These are phyloP conservation scores for Coranthus polyacanthus DNA, from an alignment of 2,797 vertebrate species.

Conservation along the genomic window DNA sequence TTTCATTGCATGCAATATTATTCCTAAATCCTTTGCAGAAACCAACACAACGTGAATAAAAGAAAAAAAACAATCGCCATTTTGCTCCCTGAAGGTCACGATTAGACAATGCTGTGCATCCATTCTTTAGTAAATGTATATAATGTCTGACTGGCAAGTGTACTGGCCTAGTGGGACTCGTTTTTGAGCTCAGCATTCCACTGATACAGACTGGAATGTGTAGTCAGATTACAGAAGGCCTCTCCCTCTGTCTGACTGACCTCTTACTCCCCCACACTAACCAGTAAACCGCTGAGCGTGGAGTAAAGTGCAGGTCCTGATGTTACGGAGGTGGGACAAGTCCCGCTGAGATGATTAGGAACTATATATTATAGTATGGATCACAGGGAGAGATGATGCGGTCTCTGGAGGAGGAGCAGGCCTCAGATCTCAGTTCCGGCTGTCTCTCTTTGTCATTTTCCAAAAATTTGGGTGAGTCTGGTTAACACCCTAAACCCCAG, in stretches of 20 bases:
- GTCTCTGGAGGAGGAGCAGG: slow-evolving; percentile 61
- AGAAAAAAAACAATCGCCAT: background rate
- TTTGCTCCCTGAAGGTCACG: background rate
- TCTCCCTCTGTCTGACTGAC: slow-evolving; percentile 60
- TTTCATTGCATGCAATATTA: too few species aligned
- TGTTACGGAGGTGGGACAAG: slow-evolving; percentile 53
- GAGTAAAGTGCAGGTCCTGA: slow-evolving; percentile 31
- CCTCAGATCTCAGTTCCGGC: slow-evolving; percentile 76
- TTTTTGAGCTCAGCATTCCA: slow-evolving; percentile 67
- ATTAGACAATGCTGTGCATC: slow-evolving; percentile 1
- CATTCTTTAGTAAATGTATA: slow-evolving; percentile 6
- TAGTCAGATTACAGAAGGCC: slow-evolving; percentile 70
- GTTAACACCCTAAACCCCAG: slow-evolving; percentile 85
- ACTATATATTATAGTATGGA: slow-evolving; percentile 55
- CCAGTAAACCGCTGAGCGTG: slow-evolving; percentile 35
- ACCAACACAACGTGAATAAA: too few species aligned
- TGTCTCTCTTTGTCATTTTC: slow-evolving; percentile 80
- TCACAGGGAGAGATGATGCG: slow-evolving; percentile 65
- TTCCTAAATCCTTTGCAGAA: too few species aligned
- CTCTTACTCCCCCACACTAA: slow-evolving; percentile 54
- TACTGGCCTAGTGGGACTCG: slow-evolving; percentile 30
- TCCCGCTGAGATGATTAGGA: slow-evolving; percentile 52
- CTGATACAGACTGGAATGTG: slow-evolving; percentile 67
- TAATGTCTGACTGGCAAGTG: slow-evolving; percentile 29
- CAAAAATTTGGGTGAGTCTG: slow-evolving; percentile 88